Evolutionary conservation across 1,140 invertebrate species (phyloP).

Genomic region (Brachionus paranguensis): DNA sequence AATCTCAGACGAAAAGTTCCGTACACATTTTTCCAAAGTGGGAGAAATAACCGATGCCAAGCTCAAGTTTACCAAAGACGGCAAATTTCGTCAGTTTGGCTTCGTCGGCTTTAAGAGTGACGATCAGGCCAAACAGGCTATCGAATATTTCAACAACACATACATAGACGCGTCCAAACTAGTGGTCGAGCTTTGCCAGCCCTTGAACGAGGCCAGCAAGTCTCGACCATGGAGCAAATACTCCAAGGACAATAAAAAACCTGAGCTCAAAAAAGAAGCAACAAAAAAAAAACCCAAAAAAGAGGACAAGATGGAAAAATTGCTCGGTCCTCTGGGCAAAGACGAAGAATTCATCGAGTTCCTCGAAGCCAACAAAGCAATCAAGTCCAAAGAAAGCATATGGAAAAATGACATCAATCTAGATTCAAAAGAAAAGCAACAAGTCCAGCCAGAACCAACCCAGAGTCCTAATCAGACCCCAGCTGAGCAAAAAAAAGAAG

Average conservation of each 20-base stretch:
- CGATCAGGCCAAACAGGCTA: slow-evolving; percentile 69
- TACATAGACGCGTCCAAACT: slow-evolving; percentile 75
- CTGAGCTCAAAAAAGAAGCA: not conserved
- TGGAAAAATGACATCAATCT: slow-evolving; percentile 62
- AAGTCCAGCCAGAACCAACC: not conserved
- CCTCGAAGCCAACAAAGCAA: slow-evolving; percentile 67
- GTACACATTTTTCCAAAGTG: not conserved
- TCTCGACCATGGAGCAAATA: slow-evolving; percentile 75
- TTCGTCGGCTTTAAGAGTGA: slow-evolving; percentile 80
- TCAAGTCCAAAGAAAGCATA: slow-evolving; percentile 62
- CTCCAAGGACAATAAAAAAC: slow-evolving; percentile 44
- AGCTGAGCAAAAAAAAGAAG: slow-evolving; percentile 43
- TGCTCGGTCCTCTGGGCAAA: slow-evolving; percentile 64
- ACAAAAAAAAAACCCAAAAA: slow-evolving; percentile 48
- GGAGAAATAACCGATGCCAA: slow-evolving; percentile 75
- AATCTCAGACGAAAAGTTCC: slow-evolving; percentile 21
- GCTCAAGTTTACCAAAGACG: slow-evolving; percentile 81
- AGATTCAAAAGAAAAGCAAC: not conserved
- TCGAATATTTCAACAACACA: slow-evolving; percentile 72
- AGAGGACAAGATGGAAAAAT: slow-evolving; percentile 44
- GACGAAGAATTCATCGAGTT: slow-evolving; percentile 84
- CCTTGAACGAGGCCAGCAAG: slow-evolving; percentile 72
- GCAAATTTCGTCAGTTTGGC: slow-evolving; percentile 80
- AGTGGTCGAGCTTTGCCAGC: slow-evolving; percentile 67
- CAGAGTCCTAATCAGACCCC: not conserved